Base-by-base conservation (phyloP, 2,888 invertebrate genomes). In the Harpalus rubripes region DNA sequence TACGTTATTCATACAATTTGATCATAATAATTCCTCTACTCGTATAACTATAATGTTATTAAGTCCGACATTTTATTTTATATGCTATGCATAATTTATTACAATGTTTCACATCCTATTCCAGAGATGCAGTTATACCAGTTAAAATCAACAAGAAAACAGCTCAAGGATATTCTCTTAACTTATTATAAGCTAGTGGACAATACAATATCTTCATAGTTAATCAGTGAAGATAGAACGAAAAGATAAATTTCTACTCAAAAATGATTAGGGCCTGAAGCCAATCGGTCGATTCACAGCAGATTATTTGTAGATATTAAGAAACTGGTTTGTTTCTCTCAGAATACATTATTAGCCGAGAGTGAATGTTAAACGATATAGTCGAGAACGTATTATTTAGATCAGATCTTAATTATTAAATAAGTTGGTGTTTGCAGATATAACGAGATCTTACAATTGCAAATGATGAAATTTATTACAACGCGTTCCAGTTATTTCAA, bases 321-420 rank as follows among this genome's bases (percentile, higher is more conserved):
- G 72, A 74, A 63, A 74, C 72, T 74, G 72, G 72, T 74, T 74
- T 74, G 44, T 74, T 74, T 18, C 18, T 32, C 41, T 18, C 72
- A 44, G 72, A 74, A 74, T 74, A 74, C 44, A 74, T 74, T 74
- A 74, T 74, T 74, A 18, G 12, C 5, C 44, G 8, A 16, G 44
- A 74, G 18, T 68, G 32, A 68, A 68, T 26, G 65, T 68, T 68
- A 74, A 74, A 44, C 44, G 72, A 44, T 74, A 74, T 41, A 16
- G 44, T 44, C 41, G 78, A 78, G 32, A 78, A 78, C 58, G 58
- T 78, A 58, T 78, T 15, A 78, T 78, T 78, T 78, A 78, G 78
- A 78, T 78, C 41, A 32, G 58, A 78, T 78, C 78, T 78, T 78
- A 78, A 78, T 78, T 78, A 78, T 78, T 78, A 78, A 78, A 78